A percentile compares a stretch with the other conserved stretches of the same genome.
Conservation (phyloP, 2,888 invertebrate genomes). For the Gandaritis pyraliata region DNA sequence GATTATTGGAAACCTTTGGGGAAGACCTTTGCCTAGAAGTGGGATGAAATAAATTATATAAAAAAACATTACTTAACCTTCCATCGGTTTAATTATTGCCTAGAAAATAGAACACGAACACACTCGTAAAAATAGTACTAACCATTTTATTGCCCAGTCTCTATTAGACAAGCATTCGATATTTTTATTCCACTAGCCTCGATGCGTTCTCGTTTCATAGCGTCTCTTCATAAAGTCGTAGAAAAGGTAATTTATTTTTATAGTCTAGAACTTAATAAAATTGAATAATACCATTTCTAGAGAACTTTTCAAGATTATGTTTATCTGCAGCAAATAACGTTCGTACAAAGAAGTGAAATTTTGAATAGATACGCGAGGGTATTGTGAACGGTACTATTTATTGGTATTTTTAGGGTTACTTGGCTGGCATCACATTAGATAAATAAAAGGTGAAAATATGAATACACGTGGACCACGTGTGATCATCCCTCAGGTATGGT, state of each 20-base stretch:
- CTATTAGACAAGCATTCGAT: slow-evolving; percentile 1
- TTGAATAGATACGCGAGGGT: too few species aligned
- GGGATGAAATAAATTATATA: too few species aligned
- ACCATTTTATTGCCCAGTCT: background rate
- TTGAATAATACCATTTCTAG: background rate
- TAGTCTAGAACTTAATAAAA: slow-evolving; percentile 2
- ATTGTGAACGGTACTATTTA: too few species aligned
- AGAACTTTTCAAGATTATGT: background rate
- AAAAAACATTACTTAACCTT: too few species aligned
- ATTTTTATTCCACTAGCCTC: slow-evolving; percentile 2
- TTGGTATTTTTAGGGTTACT: too few species aligned
- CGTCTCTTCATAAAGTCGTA: slow-evolving; percentile 4
- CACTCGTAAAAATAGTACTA: slow-evolving; percentile 1
- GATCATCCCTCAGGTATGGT: too few species aligned
- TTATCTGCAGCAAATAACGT: background rate
- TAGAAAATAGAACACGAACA: background rate
- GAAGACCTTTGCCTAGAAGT: too few species aligned
- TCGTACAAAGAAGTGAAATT: too few species aligned
- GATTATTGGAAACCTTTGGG: too few species aligned
- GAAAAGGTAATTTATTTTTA: slow-evolving; percentile 8
- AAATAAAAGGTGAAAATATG: too few species aligned
- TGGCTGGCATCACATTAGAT: too few species aligned
- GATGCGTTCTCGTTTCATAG: slow-evolving; percentile 1
- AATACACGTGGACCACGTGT: too few species aligned
- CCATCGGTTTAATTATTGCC: background rate